Evolutionary conservation across 2,888 invertebrate genomes (phyloP).

Genomic region (Octodonta nipae): DNA sequence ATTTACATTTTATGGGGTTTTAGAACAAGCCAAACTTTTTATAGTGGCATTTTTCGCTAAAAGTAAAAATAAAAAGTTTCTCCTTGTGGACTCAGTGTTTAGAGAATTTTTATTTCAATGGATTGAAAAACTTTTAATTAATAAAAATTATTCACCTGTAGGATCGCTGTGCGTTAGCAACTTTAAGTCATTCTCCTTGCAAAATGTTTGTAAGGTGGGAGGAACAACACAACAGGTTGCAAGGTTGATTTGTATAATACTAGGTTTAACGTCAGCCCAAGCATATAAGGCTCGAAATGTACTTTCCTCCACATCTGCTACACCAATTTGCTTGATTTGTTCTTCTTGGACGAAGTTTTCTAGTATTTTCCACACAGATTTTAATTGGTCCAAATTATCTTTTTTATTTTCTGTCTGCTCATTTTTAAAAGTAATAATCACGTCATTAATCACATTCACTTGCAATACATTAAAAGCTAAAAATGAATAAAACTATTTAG

Average conservation of each 20-base stretch:
- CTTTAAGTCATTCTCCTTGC: conserved; percentile 81
- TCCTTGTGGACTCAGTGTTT: too few species aligned
- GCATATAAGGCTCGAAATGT: conserved; percentile 63
- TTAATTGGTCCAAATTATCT: conserved; percentile 46
- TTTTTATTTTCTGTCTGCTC: conserved; percentile 22
- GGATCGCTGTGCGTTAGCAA: conserved; percentile 92
- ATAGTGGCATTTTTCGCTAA: too few species aligned
- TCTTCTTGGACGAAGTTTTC: conserved; percentile 55
- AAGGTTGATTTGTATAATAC: conserved; percentile 84
- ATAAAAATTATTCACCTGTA: too few species aligned
- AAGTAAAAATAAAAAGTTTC: too few species aligned
- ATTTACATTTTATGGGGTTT: too few species aligned
- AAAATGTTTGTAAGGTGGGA: conserved; percentile 75
- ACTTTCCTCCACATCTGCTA: conserved; percentile 78
- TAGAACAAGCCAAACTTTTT: too few species aligned
- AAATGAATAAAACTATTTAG: too few species aligned
- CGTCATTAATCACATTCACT: conserved; percentile 63
- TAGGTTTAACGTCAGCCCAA: conserved; percentile 67
- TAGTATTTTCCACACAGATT: conserved; percentile 62
- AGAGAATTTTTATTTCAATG: too few species aligned
- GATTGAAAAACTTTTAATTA: too few species aligned
- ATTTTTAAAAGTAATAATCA: conserved; percentile 66
- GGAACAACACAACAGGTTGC: conserved; percentile 90
- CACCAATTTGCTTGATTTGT: conserved; percentile 62
- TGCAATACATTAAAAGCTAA: conserved; percentile 58